These are phyloP conservation scores for Cinclus cinclus DNA, from an alignment of 2,113 vertebrate genomes.

Conservation along the genomic window DNA sequence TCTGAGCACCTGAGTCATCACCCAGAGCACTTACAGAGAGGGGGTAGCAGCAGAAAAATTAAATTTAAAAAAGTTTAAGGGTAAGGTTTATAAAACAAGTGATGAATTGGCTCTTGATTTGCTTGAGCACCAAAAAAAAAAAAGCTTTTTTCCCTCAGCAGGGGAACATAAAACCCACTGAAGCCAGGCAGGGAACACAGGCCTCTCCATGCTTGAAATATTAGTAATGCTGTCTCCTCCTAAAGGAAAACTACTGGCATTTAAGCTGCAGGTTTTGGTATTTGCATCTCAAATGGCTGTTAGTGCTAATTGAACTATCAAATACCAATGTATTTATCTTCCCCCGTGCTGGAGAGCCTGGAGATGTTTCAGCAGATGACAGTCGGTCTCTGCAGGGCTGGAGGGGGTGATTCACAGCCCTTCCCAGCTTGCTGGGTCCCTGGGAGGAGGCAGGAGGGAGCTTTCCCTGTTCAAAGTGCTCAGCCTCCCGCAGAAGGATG, in stretches of 20 bases:
- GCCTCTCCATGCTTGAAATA: background rate
- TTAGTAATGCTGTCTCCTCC: background rate
- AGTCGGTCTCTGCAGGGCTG: background rate
- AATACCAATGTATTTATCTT: background rate
- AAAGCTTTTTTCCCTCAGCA: background rate
- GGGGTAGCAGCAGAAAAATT: background rate
- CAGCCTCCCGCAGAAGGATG: background rate
- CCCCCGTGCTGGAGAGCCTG: background rate
- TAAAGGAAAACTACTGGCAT: background rate
- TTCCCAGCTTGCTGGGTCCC: background rate
- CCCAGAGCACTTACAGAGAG: background rate
- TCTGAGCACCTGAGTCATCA: background rate
- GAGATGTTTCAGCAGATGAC: constrained; percentile 6
- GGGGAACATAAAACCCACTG: background rate
- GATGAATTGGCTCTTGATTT: background rate
- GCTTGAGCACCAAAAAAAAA: background rate
- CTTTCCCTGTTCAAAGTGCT: background rate
- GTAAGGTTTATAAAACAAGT: background rate
- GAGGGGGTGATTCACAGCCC: background rate
- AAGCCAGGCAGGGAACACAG: background rate
- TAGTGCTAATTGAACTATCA: background rate
- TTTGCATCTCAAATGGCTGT: constrained; percentile 25
- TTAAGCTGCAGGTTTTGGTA: background rate
- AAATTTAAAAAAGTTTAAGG: background rate
- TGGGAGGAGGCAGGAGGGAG: background rate